Base-by-base conservation (phyloP, 2,797 vertebrate species). In the Esox lucius region DNA sequence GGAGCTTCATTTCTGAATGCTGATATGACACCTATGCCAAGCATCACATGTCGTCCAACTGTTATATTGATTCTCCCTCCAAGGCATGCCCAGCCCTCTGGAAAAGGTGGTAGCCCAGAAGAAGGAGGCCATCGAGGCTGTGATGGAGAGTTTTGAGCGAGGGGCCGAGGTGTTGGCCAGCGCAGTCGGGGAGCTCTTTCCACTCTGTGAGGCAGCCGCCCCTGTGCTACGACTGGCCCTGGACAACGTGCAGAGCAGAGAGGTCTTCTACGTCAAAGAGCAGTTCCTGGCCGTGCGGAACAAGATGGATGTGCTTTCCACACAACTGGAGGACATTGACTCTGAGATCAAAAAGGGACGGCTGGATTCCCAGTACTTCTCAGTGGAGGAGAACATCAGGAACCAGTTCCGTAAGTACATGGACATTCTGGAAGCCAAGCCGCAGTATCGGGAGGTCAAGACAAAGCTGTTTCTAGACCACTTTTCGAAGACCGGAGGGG, bases 341-440 rank as follows among this genome's bases (percentile, higher is more conserved):
- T 73, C 80, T 0, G 94, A 94, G 88, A 90, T 95, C 76, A 90
- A 87, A 84, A 94, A 90, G 85, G 89, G 89, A 0, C 74, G 68
- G 7, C 75, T 93, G 79, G 94, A 95, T 71, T 82, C 87, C 0
- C 86, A 88, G 33, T 95, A 93, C 84, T 95, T 94, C 70, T 67
- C 67, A 0, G 85, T 91, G 68, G 94, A 95, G 82, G 94, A 95
- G 84, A 95, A 94, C 88, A 73, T 95, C 6, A 80, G 91, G 49
- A 94, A 94, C 86, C 94, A 93, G 86, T 95, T 94, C 19, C 79
- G 94, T 69, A 95, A 94, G 76, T 95, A 94, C 19, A 76, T 94
- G 78, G 93, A 94, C 77, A 93, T 95, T 80, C 61, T 95, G 77
- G 91, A 94, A 72, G 93, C 93, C 0, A 92, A 91, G 33, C 88